Evolutionary conservation across 2,113 vertebrate species (phyloP), one percentile per base, ranked within the genome.

Genomic region (Edolisoma coerulescens): DNA sequence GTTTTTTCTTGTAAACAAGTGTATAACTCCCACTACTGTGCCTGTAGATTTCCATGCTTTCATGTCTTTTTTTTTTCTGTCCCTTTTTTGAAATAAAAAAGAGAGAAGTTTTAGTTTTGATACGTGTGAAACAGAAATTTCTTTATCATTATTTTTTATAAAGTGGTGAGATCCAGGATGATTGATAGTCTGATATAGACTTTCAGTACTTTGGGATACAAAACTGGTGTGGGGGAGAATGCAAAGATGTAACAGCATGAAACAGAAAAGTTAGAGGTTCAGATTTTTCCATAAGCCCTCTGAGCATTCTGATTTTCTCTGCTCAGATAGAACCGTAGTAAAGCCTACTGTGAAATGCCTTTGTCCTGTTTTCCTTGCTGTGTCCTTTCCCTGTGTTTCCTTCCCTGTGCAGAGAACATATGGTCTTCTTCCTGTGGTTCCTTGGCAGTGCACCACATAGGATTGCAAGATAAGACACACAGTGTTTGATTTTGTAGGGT

Each of bases 1-100:
- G 23, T 60, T 83, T 87, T 90, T 87, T 81, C 68, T 84, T 92
- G 75, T 94, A 96, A 94, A 94, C 82, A 96, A 94, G 50, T 53
- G 10, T 75, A 13, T 57, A 64, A 77, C 16, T 87, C 45, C 37
- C 49, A 18, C n/a, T 90, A 68, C 70, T 90, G 39, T 81, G 59
- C 32, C 24, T 84, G 42, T 20, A 56, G 28, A 41, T 9, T 86
- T 80, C 30, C n/a, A 45, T 35, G 61, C 19, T 50, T 89, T 39
- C 33, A 23, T 6, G 24, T 6, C 22, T 74, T 81, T 90, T 74
- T 81, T 90, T 77, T 84, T 77, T 41, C 22, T 63, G 39, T 37
- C 17, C 4, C 53, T 71, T 15, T 45, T 42, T 14, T 42, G 6
- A 42, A 68, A 56, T 11, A 22, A 44, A 80, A 47, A 45, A 54